Conservation (phyloP, 2,888 invertebrate species). For the Argynnis bischoffii region DNA sequence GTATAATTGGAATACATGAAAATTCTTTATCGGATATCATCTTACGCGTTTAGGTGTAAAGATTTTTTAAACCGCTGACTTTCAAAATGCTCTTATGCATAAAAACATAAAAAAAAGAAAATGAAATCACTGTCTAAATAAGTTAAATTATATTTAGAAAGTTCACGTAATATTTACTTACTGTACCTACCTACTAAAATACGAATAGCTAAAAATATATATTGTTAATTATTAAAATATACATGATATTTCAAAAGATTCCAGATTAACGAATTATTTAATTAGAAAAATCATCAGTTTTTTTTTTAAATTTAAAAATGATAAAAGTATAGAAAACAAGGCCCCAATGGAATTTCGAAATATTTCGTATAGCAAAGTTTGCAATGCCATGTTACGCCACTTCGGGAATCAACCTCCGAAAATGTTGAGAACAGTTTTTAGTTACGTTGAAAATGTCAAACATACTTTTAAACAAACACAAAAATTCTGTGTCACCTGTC, state of each 20-base stretch:
- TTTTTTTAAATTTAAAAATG: not conserved
- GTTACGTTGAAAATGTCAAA: not conserved
- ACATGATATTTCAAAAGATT: too few relatives aligned
- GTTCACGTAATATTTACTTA: too few relatives aligned
- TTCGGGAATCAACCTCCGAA: constrained; percentile 34
- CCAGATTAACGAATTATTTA: too few relatives aligned
- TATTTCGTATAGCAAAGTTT: constrained; percentile 26
- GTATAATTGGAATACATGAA: constrained; percentile 27
- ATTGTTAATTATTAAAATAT: too few relatives aligned
- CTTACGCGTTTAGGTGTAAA: constrained; percentile 21
- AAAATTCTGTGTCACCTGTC: not conserved
- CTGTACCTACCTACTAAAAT: too few relatives aligned
- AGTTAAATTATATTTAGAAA: too few relatives aligned
- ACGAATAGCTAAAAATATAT: too few relatives aligned
- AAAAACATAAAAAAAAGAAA: too few relatives aligned
- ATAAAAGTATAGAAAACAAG: constrained; percentile 8
- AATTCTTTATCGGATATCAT: constrained; percentile 29
- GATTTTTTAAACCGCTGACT: constrained; percentile 1
- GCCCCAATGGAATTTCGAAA: constrained; percentile 25
- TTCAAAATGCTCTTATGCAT: not conserved
- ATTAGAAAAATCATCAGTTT: too few relatives aligned
- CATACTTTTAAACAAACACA: not conserved
- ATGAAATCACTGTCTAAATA: too few relatives aligned
- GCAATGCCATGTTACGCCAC: constrained; percentile 31
- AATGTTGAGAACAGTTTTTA: constrained; percentile 18